A percentile compares a stretch with the other conserved stretches of the same genome.
phyloP scores from a whole-genome alignment of 2,888 invertebrate genomes.

The Tolmerus cingulatus region DNA sequence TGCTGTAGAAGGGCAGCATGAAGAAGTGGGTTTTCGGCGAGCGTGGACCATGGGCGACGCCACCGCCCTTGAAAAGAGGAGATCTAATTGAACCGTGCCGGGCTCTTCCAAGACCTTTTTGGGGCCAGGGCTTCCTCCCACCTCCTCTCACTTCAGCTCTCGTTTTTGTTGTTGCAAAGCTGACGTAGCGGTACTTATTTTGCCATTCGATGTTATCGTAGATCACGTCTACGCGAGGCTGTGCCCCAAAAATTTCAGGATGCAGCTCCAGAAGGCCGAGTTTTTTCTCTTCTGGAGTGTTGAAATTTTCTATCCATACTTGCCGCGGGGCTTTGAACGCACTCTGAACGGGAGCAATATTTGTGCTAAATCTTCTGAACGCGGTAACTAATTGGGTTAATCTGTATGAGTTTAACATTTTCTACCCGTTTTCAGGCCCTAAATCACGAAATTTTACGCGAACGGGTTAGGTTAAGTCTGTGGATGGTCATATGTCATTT shows the following conservation, averaged over 20 bases:
- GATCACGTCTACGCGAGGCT: constrained; percentile 87
- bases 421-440: neutral
- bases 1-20: constrained; percentile 83
- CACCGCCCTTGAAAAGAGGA: constrained; percentile 86
- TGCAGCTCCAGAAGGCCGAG: constrained; percentile 89
- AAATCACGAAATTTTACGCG: too few relatives aligned
- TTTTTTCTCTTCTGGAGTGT: constrained; percentile 77
- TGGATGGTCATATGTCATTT: neutral
- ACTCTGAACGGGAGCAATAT: neutral
- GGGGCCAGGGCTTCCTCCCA: constrained; percentile 95
- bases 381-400: neutral
- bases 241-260: constrained; percentile 83
- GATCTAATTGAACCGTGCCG: constrained; percentile 93
- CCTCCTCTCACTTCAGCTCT: constrained; percentile 89
- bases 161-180: constrained; percentile 79
- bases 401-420: neutral
- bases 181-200: constrained; percentile 78
- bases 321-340: constrained; percentile 65
- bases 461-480: neutral
- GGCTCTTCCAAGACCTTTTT: constrained; percentile 90
- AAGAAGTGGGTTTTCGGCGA: constrained; percentile 91
- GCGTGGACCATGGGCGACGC: constrained; percentile 87
- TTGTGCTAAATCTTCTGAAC: neutral
- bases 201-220: constrained; percentile 91
- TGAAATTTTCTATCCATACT: constrained; percentile 87